phyloP scores from a whole-genome alignment of 2,888 invertebrate genomes.

The Nymphalis c-album region DNA sequence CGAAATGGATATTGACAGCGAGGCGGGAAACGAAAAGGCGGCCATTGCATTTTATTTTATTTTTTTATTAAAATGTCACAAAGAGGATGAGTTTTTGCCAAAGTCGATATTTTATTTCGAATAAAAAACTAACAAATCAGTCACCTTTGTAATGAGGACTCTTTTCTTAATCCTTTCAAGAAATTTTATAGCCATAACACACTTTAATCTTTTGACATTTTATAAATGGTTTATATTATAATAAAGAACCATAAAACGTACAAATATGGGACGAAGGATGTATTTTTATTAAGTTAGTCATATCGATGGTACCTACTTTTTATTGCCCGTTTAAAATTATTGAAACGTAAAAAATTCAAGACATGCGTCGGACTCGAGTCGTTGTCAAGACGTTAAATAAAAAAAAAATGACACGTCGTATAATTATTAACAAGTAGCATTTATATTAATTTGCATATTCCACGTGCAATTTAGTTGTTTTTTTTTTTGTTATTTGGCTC shows the following conservation, averaged over 20 bases:
- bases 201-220: constrained; percentile 33
- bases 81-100: constrained; percentile 53
- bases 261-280: constrained; percentile 22
- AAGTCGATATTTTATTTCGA: constrained; percentile 45
- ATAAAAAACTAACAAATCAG: constrained; percentile 33
- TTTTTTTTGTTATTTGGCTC: constrained; percentile 45
- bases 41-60: constrained; percentile 60
- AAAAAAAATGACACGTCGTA: constrained; percentile 12
- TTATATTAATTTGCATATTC: constrained; percentile 42
- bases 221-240: constrained; percentile 33
- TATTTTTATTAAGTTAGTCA: constrained; percentile 21
- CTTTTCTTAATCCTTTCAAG: constrained; percentile 29
- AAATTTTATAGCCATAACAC: constrained; percentile 30
- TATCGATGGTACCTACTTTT: constrained; percentile 20
- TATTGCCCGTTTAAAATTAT: constrained; percentile 11
- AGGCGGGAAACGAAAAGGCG: constrained; percentile 60
- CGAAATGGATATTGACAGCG: constrained; percentile 61
- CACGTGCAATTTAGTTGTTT: constrained; percentile 39
- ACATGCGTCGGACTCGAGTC: constrained; percentile 5
- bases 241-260: constrained; percentile 24
- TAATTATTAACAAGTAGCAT: constrained; percentile 37
- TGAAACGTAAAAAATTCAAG: constrained; percentile 16
- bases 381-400: constrained; percentile 7
- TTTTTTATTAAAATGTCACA: constrained; percentile 55
- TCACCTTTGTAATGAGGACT: constrained; percentile 31